A percentile compares a stretch with the other conserved stretches of the same genome.
These are phyloP conservation scores for Drosophila kokeensis DNA, from an alignment of 2,888 invertebrate genomes.

Conservation along the genomic window DNA sequence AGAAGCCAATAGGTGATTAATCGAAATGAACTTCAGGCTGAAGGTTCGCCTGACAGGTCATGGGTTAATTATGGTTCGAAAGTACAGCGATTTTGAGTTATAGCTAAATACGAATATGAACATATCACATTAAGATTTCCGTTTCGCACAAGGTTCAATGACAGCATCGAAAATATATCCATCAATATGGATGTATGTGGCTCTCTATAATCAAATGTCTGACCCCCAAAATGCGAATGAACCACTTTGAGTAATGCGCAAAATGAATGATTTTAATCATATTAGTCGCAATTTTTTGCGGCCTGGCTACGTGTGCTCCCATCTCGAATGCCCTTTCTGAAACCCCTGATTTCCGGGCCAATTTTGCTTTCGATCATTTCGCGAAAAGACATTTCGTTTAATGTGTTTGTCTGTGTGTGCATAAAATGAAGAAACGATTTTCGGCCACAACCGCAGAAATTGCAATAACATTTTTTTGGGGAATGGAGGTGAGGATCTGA, in stretches of 20 bases:
- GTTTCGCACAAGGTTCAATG: slow-evolving; percentile 63
- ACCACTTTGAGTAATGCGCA: slow-evolving; percentile 56
- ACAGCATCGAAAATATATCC: slow-evolving; percentile 36
- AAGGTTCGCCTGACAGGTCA: slow-evolving; percentile 37
- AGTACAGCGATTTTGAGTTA: slow-evolving; percentile 8
- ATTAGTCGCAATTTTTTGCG: slow-evolving; percentile 68
- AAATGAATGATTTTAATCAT: slow-evolving; percentile 78
- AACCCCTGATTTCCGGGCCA: slow-evolving; percentile 40
- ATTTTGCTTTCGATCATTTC: slow-evolving; percentile 50
- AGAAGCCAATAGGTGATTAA: slow-evolving; percentile 55
- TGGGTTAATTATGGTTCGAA: slow-evolving; percentile 25
- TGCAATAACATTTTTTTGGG: slow-evolving; percentile 38
- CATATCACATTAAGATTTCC: slow-evolving; percentile 31
- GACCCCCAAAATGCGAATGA: slow-evolving; percentile 52
- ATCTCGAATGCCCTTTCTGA: background rate
- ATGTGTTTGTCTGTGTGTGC: slow-evolving; percentile 13
- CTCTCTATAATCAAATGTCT: slow-evolving; percentile 72
- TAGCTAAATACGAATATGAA: slow-evolving; percentile 1
- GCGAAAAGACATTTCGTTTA: slow-evolving; percentile 39
- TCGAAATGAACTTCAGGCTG: slow-evolving; percentile 18
- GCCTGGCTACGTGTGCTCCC: slow-evolving; percentile 31
- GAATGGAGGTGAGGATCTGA: slow-evolving; percentile 21
- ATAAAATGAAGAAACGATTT: slow-evolving; percentile 57
- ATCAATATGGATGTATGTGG: background rate
- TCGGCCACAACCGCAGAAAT: slow-evolving; percentile 47